Percentiles rank a stretch among this genome's conserved stretches.
Evolutionary conservation across 2,113 vertebrate species (phyloP).

Genomic region (Ptilorrhoa leucosticta): DNA sequence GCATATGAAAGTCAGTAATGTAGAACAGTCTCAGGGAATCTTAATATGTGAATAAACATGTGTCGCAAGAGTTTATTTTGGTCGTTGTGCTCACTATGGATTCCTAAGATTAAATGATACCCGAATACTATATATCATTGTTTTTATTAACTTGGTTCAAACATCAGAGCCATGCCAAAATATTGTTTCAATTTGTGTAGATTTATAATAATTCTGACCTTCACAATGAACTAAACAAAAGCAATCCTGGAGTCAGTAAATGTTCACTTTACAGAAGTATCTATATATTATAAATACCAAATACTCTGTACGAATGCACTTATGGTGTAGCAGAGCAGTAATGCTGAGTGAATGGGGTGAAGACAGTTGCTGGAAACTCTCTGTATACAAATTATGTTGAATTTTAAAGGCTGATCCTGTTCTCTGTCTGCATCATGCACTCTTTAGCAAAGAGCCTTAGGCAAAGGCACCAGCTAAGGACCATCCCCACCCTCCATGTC

Average conservation of each 20-base stretch:
- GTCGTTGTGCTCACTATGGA: constrained; percentile 19
- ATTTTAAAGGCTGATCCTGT: neutral
- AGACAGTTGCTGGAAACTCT: constrained; percentile 16
- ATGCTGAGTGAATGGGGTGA: neutral
- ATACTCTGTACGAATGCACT: neutral
- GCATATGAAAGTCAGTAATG: constrained; percentile 24
- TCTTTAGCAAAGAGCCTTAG: neutral
- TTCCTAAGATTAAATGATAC: constrained; percentile 45
- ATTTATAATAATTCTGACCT: constrained; percentile 25
- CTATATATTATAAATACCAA: neutral
- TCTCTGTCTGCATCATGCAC: neutral
- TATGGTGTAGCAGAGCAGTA: neutral
- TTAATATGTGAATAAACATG: constrained; percentile 50
- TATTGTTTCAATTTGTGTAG: constrained; percentile 25
- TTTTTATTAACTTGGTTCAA: constrained; percentile 38
- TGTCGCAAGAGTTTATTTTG: constrained; percentile 29
- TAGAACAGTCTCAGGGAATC: constrained; percentile 38
- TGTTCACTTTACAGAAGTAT: neutral
- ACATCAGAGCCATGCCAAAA: neutral
- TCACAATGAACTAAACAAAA: constrained; percentile 17
- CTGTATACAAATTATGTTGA: neutral
- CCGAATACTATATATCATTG: neutral
- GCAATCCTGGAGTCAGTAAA: neutral
- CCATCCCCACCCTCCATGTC: neutral
- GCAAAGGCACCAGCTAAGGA: neutral